Evolutionary conservation across 2,113 vertebrate genomes (phyloP), one percentile per base, ranked within the genome.

Genomic region (Austrofundulus limnaeus): DNA sequence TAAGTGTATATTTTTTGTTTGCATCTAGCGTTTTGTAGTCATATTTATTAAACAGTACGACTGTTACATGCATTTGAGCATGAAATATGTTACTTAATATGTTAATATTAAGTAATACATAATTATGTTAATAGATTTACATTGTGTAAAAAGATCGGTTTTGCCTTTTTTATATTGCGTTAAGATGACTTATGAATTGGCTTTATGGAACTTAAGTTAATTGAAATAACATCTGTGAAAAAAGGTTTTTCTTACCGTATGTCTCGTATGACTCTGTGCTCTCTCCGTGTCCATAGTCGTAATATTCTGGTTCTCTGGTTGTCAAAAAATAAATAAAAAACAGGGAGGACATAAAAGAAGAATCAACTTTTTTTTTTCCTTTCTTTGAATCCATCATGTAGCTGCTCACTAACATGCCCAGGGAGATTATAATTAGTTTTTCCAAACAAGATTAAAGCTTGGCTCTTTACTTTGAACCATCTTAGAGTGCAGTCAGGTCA

Each of bases 261-360:
- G 92, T 92, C 81, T 98, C 97, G 45, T 99, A 99, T 1, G 95
- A 92, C 80, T 99, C 95, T 78, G 95, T 94, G 68, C 92, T 90
- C 72, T 99, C 97, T 76, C 97, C 96, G 6, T 99, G 97, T 91
- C 96, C 96, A 70, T 99, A 99, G 89, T 99, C 97, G 70, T 98
- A 98, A 91, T 98, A 99, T 86, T 99, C 96, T 76, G 95, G 93
- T 52, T 98, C 96, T 89, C 97, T 99, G 89, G 43, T 53, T 55
- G 74, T 66, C 49, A 59, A 43, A 77, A 52, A 79, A 28, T 56
- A 2, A 9, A 42, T 31, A 54, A 20, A 21, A 10, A 43, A 48
- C 17, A 14, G 39, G n/a, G 54, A 57, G 28, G 10, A 17, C 13
- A 37, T 2, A 7, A 10, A 14, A 17, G 4, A 34, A 16, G 31